Conservation (phyloP, 2,888 invertebrate genomes). For the Nephrotoma guestfalica region DNA sequence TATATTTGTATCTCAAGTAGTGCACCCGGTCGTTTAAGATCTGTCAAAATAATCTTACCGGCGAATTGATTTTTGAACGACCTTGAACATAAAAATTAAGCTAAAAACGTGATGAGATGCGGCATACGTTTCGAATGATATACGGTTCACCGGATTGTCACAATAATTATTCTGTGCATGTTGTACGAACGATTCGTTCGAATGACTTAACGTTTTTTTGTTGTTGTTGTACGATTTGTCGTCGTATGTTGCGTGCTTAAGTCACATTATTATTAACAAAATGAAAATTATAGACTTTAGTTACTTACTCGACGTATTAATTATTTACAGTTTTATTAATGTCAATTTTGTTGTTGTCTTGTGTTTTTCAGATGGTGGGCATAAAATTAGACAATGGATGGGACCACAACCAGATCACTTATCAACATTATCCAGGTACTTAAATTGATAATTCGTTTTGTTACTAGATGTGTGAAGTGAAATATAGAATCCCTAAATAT, state of each 20-base stretch:
- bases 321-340: background rate
- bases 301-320: background rate
- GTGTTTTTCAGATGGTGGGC: background rate
- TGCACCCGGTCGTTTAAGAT: background rate
- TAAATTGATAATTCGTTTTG: background rate
- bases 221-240: background rate
- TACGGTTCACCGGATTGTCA: background rate
- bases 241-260: background rate
- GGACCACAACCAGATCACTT: conserved; percentile 5
- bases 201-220: background rate
- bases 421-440: conserved; percentile 9
- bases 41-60: background rate
- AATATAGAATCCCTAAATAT: background rate
- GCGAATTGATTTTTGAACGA: background rate
- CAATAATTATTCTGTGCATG: background rate
- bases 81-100: background rate
- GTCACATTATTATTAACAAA: background rate
- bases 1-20: background rate
- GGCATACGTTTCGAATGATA: background rate
- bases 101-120: background rate
- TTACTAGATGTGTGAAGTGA: no score
- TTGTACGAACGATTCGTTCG: background rate
- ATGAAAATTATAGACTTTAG: background rate
- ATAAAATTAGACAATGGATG: conserved; percentile 1
- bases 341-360: background rate